Conservation (phyloP, 1,140 invertebrate species). For the Telenomus remus region DNA sequence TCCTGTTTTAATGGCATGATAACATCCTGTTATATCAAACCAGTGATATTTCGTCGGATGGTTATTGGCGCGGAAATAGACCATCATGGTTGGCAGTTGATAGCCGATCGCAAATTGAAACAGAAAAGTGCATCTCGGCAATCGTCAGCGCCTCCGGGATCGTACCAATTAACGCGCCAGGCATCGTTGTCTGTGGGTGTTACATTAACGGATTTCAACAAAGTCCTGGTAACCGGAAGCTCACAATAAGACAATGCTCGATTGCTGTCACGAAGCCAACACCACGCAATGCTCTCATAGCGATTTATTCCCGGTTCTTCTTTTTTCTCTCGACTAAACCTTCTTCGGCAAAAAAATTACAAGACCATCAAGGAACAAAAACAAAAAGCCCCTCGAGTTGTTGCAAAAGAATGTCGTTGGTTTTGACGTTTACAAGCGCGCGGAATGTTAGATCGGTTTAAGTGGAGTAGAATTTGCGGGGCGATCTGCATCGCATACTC, state of each 20-base stretch:
- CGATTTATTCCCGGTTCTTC: not conserved
- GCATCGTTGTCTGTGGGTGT: constrained; percentile 16
- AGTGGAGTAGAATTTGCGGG: no score
- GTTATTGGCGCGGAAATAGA: constrained; percentile 20
- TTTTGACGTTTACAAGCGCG: constrained; percentile 4
- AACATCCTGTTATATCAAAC: constrained; percentile 8
- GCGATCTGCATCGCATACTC: constrained; percentile 15
- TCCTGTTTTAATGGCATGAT: constrained; percentile 12
- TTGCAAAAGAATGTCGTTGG: no score
- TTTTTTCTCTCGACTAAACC: not conserved
- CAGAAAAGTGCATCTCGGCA: constrained; percentile 1
- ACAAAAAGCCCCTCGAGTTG: no score
- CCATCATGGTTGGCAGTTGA: not conserved
- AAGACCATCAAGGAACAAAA: no score
- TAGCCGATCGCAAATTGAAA: constrained; percentile 13
- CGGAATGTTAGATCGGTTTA: constrained; percentile 19
- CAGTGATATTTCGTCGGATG: constrained; percentile 7
- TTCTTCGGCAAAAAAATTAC: no score
- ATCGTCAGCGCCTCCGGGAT: not conserved
- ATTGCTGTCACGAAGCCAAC: constrained; percentile 24
- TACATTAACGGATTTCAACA: constrained; percentile 33
- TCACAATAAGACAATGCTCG: constrained; percentile 25
- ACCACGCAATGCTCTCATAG: constrained; percentile 1
- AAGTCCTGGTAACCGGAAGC: constrained; percentile 28
- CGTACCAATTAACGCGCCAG: constrained; percentile 12